These are phyloP conservation scores for Bostrychus sinensis DNA, from an alignment of 2,113 vertebrate species.

Conservation along the genomic window DNA sequence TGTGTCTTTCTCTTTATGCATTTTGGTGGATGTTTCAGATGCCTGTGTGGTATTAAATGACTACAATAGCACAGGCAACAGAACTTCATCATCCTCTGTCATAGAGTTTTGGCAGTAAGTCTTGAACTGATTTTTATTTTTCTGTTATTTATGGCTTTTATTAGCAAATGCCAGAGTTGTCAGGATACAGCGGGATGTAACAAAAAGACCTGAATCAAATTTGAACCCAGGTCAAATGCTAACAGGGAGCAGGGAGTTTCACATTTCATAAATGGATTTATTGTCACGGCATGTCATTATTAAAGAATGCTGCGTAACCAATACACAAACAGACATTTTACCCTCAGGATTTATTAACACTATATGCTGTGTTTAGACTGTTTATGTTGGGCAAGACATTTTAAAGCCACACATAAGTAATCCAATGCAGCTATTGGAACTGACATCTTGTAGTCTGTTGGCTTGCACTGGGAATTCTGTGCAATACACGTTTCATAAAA, in stretches of 20 bases:
- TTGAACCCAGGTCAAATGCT: not conserved
- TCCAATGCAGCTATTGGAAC: not conserved
- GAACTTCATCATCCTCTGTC: conserved; percentile 80
- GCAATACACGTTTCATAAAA: not conserved
- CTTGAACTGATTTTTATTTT: not conserved
- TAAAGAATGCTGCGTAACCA: not conserved
- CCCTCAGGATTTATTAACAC: not conserved
- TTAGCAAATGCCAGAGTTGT: too few species aligned
- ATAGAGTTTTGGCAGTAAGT: conserved; percentile 94
- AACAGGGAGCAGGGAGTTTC: not conserved
- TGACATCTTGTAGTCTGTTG: not conserved
- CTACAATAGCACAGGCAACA: conserved; percentile 70
- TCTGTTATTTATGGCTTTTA: not conserved
- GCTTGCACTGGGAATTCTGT: not conserved
- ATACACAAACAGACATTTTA: not conserved
- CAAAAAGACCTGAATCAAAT: not conserved
- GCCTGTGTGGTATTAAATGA: conserved; percentile 78
- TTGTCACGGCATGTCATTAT: not conserved
- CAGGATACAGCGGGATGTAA: not conserved
- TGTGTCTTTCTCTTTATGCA: not conserved
- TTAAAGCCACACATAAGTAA: not conserved
- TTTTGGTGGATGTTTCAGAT: conserved; percentile 70
- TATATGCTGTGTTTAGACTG: not conserved
- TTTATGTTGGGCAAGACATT: not conserved
- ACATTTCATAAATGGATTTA: not conserved